Conservation (phyloP, 2,888 invertebrate genomes). For the Agrilus mali region DNA sequence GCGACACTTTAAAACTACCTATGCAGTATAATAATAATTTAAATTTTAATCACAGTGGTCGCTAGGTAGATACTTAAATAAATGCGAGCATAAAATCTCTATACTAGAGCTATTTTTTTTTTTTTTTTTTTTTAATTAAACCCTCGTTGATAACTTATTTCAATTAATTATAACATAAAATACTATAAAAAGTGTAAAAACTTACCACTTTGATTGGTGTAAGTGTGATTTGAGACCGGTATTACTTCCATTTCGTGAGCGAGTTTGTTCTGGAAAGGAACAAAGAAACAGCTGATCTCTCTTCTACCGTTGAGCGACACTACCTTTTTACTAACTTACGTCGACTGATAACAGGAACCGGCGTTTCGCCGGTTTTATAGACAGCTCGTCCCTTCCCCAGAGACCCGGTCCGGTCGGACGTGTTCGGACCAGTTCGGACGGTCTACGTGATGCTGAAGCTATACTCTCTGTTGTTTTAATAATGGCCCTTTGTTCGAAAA, state of each 20-base stretch:
- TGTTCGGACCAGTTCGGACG: conserved; percentile 7
- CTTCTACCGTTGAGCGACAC: background rate
- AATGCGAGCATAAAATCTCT: too few species aligned
- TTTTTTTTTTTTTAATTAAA: too few species aligned
- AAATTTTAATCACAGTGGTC: too few species aligned
- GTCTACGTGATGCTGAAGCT: conserved; percentile 13
- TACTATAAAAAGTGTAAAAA: background rate
- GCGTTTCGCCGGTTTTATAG: conserved; percentile 10
- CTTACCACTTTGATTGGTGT: conserved; percentile 12
- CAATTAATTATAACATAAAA: too few species aligned
- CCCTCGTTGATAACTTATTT: too few species aligned
- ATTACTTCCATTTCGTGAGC: conserved; percentile 10
- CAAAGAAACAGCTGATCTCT: too few species aligned
- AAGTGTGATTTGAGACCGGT: conserved; percentile 10
- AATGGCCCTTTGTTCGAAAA: conserved; percentile 13
- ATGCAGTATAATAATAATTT: too few species aligned
- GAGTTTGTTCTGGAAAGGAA: background rate
- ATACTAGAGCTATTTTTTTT: too few species aligned
- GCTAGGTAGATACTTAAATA: too few species aligned
- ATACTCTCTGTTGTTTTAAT: conserved; percentile 6
- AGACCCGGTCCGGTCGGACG: background rate
- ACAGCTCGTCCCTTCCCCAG: conserved; percentile 1
- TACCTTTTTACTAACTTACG: conserved; percentile 3
- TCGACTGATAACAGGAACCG: conserved; percentile 10
- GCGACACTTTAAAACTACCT: too few species aligned